Base-by-base conservation (phyloP, 2,888 invertebrate genomes). In the Empis stercorea region DNA sequence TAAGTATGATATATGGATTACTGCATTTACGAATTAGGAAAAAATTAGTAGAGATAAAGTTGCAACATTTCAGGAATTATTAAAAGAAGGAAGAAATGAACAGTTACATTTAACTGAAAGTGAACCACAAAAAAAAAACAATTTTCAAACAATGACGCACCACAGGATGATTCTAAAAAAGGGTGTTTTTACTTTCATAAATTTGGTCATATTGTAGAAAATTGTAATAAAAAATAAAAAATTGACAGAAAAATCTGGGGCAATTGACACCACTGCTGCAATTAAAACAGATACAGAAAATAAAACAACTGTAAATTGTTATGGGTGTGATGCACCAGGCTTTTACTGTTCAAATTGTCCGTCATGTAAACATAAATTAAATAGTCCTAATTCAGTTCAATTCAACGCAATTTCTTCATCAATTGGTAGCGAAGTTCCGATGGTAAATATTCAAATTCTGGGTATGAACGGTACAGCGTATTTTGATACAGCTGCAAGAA, bases 351-450 rank as follows among this genome's bases (percentile, higher is more conserved):
- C 10, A n/a, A 49, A 49, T 27, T 46, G 49, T n/a, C 11, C 27
- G 14, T 27, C 14, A 1, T 46, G 49, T 30, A 45, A 45, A 4
- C 15, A 30, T 5, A 45, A 27, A n/a, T 15, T 37, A 30, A 34
- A 30, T 2, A 48, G 46, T 23, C 50, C n/a, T n/a, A n/a, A n/a
- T 44, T 7, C 45, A 36, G n/a, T 52, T 1, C 1, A 30, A 1
- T 48, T 51, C 10, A 50, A 51, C 16, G 17, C 42, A 2, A 27
- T 51, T 13, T 36, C 48, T 1, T 44, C 49, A n/a, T 3, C 48
- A n/a, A 48, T 53, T 38, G 51, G 51, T 13, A 47, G 46, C 20
- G 20, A 46, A 2, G 44, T 50, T 20, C 51, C 51, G 2, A 49
- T 49, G 13, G 49, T 44, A 4, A 27, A 41, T 13, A 47, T 49